Evolutionary conservation across 1,140 invertebrate genomes (phyloP).

Genomic region (Bradysia coprophila): DNA sequence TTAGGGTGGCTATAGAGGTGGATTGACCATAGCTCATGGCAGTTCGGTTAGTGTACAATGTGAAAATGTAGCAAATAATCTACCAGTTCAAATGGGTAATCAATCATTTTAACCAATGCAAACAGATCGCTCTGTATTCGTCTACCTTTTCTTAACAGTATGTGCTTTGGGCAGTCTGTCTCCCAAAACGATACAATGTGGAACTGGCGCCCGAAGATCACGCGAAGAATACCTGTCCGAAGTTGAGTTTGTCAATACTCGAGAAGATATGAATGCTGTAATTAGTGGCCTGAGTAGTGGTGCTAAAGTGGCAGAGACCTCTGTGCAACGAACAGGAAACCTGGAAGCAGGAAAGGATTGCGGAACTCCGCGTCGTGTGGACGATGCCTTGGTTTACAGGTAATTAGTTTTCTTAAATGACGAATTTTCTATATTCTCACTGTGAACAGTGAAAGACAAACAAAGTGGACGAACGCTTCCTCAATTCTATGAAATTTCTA

Average conservation of each 20-base stretch:
- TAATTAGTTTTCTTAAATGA: constrained; percentile 5
- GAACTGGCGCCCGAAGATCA: constrained; percentile 15
- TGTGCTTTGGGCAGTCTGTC: constrained; percentile 48
- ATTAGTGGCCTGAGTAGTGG: background rate
- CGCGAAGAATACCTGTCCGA: constrained; percentile 11
- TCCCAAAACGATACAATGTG: constrained; percentile 34
- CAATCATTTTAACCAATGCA: too few species aligned
- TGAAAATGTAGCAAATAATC: constrained; percentile 26
- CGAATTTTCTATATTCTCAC: too few species aligned
- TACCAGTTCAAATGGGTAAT: constrained; percentile 17
- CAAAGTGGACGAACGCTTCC: too few species aligned
- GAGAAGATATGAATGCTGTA: background rate
- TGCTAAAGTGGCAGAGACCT: background rate
- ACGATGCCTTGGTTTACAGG: constrained; percentile 20
- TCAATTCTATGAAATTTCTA: too few species aligned
- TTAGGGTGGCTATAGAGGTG: constrained; percentile 47
- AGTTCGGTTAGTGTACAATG: constrained; percentile 47
- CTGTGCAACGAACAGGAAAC: background rate
- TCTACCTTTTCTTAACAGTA: too few species aligned
- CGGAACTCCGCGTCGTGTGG: constrained; percentile 15
- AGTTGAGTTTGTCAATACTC: constrained; percentile 2
- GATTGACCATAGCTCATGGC: constrained; percentile 58
- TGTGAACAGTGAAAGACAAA: too few species aligned
- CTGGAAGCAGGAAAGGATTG: constrained; percentile 15
- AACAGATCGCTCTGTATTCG: too few species aligned